Evolutionary conservation across 2,888 invertebrate genomes (phyloP).

Genomic region (Prenolepis imparis): DNA sequence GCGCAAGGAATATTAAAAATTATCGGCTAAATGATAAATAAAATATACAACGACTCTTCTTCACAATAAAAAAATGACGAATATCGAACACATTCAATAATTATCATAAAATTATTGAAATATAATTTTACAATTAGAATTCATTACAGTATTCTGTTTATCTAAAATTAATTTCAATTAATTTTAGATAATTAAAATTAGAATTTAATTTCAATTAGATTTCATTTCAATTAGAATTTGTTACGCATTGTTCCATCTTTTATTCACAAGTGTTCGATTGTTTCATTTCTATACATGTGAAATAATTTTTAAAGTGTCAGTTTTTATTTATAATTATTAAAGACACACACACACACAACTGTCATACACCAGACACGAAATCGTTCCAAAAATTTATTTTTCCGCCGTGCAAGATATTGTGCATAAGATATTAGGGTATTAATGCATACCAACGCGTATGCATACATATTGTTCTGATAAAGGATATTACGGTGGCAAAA

Average conservation of each 20-base stretch:
- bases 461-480: constrained; percentile 18
- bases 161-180: not conserved
- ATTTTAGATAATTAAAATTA: constrained; percentile 2
- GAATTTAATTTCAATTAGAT: not conserved
- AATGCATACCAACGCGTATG: not conserved
- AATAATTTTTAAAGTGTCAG: not conserved
- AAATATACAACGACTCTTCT: not conserved
- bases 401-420: not conserved
- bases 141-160: not conserved
- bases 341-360: too few relatives aligned
- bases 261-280: not conserved
- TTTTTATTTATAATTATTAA: not conserved
- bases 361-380: not conserved
- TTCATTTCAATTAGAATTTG: not conserved
- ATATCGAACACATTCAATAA: not conserved
- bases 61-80: not conserved
- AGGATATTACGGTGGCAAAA: constrained; percentile 10
- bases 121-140: constrained; percentile 1
- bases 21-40: not conserved
- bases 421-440: not conserved
- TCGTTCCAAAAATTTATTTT: constrained; percentile 9
- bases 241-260: not conserved
- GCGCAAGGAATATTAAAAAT: not conserved
- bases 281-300: not conserved
- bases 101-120: not conserved